Evolutionary conservation across 2,888 invertebrate species (phyloP).

Genomic region (Maniola hyperantus): DNA sequence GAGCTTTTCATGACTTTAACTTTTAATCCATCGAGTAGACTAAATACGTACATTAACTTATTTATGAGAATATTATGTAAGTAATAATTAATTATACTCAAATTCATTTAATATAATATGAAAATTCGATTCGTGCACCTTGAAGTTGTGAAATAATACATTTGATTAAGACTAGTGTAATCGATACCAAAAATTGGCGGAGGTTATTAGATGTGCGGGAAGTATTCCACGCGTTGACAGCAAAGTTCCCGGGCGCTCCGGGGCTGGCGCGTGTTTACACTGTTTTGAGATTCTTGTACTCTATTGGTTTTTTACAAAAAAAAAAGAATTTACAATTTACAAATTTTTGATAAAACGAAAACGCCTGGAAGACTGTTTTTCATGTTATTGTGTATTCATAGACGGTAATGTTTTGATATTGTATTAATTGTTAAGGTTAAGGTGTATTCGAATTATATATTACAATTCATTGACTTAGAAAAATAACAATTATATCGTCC

Average conservation of each 20-base stretch:
- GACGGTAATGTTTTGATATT: slow-evolving; percentile 78
- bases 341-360: slow-evolving; percentile 76
- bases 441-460: slow-evolving; percentile 59
- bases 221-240: slow-evolving; percentile 44
- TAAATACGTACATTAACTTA: slow-evolving; percentile 29
- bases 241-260: slow-evolving; percentile 24
- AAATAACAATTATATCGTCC: slow-evolving; percentile 33
- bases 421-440: slow-evolving; percentile 72
- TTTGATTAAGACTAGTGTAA: slow-evolving; percentile 46
- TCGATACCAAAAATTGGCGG: slow-evolving; percentile 65
- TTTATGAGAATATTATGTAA: slow-evolving; percentile 31
- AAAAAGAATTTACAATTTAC: slow-evolving; percentile 74
- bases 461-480: neutral
- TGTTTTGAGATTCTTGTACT: slow-evolving; percentile 72
- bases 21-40: slow-evolving; percentile 32
- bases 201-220: slow-evolving; percentile 52
- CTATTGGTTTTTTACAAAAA: slow-evolving; percentile 60
- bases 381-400: slow-evolving; percentile 73
- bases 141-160: slow-evolving; percentile 36
- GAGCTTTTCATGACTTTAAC: slow-evolving; percentile 45
- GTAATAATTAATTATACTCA: slow-evolving; percentile 20
- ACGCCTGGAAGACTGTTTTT: slow-evolving; percentile 80
- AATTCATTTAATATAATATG: slow-evolving; percentile 22
- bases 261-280: slow-evolving; percentile 55
- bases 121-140: slow-evolving; percentile 29